Conservation (phyloP, 2,888 invertebrate species). For the Harpalus rubripes region DNA sequence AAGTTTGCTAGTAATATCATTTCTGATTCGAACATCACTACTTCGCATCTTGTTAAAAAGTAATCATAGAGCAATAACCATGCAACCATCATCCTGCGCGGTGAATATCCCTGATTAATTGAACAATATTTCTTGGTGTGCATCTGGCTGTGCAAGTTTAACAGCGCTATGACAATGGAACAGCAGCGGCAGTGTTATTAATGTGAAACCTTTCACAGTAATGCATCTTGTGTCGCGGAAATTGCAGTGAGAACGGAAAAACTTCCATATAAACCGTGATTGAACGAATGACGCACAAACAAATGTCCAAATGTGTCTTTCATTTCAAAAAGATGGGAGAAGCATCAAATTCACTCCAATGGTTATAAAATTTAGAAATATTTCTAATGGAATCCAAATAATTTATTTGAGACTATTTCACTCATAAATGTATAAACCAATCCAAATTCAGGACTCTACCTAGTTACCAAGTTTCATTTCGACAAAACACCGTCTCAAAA, state of each 20-base stretch:
- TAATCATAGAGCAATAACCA: background rate
- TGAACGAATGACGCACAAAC: slow-evolving; percentile 24
- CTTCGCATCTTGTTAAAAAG: background rate
- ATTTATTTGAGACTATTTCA: no score
- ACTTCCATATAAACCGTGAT: slow-evolving; percentile 33
- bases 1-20: no score
- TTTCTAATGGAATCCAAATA: no score
- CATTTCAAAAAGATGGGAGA: background rate
- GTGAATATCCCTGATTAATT: background rate
- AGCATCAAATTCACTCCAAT: background rate
- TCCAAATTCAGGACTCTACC: no score
- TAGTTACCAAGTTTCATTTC: no score
- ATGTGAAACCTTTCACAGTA: slow-evolving; percentile 66
- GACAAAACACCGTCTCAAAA: no score
- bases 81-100: background rate
- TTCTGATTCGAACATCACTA: background rate
- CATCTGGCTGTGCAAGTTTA: slow-evolving; percentile 4
- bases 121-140: slow-evolving; percentile 5
- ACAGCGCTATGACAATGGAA: slow-evolving; percentile 44
- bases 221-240: slow-evolving; percentile 60
- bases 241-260: slow-evolving; percentile 26
- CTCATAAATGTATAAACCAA: no score
- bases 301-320: background rate
- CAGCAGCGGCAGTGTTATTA: slow-evolving; percentile 49
- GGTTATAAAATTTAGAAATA: no score